A percentile compares a stretch with the other conserved stretches of the same genome.
Evolutionary conservation across 2,888 invertebrate species (phyloP).

Genomic region (Callinectes sapidus): DNA sequence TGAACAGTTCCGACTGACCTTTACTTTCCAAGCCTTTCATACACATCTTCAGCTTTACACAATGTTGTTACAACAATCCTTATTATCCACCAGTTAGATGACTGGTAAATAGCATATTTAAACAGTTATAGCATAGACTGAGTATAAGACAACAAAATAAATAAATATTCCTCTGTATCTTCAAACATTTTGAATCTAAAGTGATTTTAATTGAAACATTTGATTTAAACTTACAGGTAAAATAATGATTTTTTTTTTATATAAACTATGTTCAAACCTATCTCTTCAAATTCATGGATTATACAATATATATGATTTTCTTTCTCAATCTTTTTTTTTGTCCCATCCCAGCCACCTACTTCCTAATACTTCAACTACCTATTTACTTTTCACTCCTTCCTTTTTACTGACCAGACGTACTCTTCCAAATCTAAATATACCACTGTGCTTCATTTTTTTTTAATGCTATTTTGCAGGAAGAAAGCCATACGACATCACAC

Average conservation of each 20-base stretch:
- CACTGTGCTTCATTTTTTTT: conserved; percentile 58
- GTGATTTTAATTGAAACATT: not conserved
- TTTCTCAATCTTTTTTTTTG: not conserved
- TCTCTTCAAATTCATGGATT: not conserved
- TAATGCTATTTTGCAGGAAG: conserved; percentile 64
- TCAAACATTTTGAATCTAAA: not conserved
- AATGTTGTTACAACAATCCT: conserved; percentile 30
- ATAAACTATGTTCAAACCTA: not conserved
- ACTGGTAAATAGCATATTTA: conserved; percentile 10
- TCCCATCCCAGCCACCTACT: conserved; percentile 27
- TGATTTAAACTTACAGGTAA: not conserved
- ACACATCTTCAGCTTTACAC: conserved; percentile 52
- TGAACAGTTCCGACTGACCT: conserved; percentile 50
- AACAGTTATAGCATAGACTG: not conserved
- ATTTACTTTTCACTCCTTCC: conserved; percentile 36
- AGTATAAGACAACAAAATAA: conserved; percentile 11
- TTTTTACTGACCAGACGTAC: conserved; percentile 52
- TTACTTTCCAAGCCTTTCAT: conserved; percentile 59
- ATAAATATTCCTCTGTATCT: not conserved
- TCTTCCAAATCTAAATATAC: conserved; percentile 57
- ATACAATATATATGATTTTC: not conserved
- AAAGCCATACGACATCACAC: conserved; percentile 66
- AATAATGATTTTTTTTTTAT: not conserved
- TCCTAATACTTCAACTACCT: not conserved
- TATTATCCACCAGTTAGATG: conserved; percentile 30